Conservation (phyloP, 64 coral and sea anemone genomes). For the Astreopora myriophthalma region DNA sequence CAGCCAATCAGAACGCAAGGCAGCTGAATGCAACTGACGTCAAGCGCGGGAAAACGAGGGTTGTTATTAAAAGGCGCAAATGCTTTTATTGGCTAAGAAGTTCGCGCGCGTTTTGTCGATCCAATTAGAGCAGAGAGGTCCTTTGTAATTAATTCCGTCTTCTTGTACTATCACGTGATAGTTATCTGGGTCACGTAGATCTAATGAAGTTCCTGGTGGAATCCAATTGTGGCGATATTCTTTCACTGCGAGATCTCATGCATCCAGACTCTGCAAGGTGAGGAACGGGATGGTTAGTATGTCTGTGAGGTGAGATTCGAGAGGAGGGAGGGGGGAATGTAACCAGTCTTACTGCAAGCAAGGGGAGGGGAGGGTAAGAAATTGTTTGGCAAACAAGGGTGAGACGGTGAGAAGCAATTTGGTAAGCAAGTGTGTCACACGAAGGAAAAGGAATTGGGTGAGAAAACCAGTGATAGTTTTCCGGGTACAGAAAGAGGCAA, state of each 20-base stretch:
- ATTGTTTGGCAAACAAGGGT: neutral
- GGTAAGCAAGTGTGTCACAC: neutral
- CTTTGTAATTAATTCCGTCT: neutral
- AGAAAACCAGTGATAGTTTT: neutral
- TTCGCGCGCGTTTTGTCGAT: too few species aligned
- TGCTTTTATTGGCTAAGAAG: too few species aligned
- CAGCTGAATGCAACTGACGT: too few species aligned
- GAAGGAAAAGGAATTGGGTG: neutral
- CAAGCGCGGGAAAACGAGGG: too few species aligned
- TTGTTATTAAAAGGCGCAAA: too few species aligned
- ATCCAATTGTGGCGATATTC: constrained; percentile 96
- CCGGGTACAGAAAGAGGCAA: neutral
- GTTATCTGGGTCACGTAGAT: constrained; percentile 93
- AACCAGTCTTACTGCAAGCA: neutral
- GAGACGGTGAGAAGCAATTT: neutral
- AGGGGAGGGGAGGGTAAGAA: neutral
- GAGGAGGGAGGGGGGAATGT: neutral
- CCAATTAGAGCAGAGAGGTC: too few species aligned
- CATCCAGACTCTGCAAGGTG: constrained; percentile 92
- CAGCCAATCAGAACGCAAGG: too few species aligned
- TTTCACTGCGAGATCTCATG: constrained; percentile 88
- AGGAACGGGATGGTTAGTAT: neutral
- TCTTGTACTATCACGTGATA: neutral
- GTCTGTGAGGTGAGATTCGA: neutral
- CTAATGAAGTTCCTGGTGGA: constrained; percentile 97